A percentile compares a stretch with the other conserved stretches of the same genome.
Evolutionary conservation across 2,888 invertebrate genomes (phyloP).

Genomic region (Tipula confusa): DNA sequence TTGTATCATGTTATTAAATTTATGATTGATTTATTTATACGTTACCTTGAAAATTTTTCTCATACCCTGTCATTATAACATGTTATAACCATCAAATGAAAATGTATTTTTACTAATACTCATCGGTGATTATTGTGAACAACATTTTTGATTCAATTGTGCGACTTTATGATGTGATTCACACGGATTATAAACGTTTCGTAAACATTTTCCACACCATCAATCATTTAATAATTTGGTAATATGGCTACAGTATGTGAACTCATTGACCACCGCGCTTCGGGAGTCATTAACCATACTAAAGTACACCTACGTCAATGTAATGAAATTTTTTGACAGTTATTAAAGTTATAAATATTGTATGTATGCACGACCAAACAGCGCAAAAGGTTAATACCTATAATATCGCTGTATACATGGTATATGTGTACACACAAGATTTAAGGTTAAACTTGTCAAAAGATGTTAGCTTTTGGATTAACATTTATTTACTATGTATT

Average conservation of each 20-base stretch:
- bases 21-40: slow-evolving; percentile 13
- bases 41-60: background rate
- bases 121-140: background rate
- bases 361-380: background rate
- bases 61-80: background rate
- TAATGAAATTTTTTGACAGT: background rate
- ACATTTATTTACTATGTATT: background rate
- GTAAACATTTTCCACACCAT: background rate
- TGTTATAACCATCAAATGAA: background rate
- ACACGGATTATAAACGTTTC: background rate
- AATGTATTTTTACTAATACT: no score
- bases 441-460: background rate
- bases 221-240: background rate
- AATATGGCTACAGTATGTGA: background rate
- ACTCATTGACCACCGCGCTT: background rate
- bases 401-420: background rate
- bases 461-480: background rate
- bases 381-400: background rate
- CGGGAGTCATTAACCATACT: background rate
- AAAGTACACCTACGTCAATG: background rate
- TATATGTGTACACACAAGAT: background rate
- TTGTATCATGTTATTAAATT: background rate
- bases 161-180: background rate
- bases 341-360: background rate
- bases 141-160: background rate